Evolutionary conservation across 2,888 invertebrate species (phyloP), one percentile per base, ranked within the genome.

Genomic region (Trypoxylon attenuatum): DNA sequence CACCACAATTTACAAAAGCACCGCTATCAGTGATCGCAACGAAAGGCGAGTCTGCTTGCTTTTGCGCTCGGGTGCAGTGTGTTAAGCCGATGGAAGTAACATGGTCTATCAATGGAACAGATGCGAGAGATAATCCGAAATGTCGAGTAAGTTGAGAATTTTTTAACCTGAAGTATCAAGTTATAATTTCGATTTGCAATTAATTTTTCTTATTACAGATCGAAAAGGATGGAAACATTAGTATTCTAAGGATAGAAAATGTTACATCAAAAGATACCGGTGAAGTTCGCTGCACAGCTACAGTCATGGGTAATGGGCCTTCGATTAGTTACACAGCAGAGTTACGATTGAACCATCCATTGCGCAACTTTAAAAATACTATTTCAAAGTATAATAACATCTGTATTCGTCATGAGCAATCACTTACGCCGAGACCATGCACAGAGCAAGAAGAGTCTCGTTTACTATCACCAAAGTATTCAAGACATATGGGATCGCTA

Each of bases 31-130:
- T 89, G 25, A 83, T 90, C 13, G 88, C 88, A 0, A 81, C 82
- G 19, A 85, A 87, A 51, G 90, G 90, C 2, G 84, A 87, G 21
- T 88, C 88, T 16, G 90, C 88, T 0, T 88, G 89, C 42, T 91
- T 91, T 83, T 90, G 89, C 80, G 89, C 89, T 5, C 87, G 89
- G 68, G 85, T 90, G 53, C 87, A 87, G 27, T 89, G 88, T 68
- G 78, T 81, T 52, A 83, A 87, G 71, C 86, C 88, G 29, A 80
- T 89, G 8, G 80, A 84, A 39, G 83, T 91, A 46, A 81, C 78
- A 33, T 93, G 93, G 93, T 88, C 88, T 71, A 87, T 91, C 49
- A 89, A 88, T 58, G 90, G 89, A 57, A 84, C 82, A 22, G 83
- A 87, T 43, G 83, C 84, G 41, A 82, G 77, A 45, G 77, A 81